phyloP scores from a whole-genome alignment of 2,888 invertebrate species.

The Tiphia femorata region DNA sequence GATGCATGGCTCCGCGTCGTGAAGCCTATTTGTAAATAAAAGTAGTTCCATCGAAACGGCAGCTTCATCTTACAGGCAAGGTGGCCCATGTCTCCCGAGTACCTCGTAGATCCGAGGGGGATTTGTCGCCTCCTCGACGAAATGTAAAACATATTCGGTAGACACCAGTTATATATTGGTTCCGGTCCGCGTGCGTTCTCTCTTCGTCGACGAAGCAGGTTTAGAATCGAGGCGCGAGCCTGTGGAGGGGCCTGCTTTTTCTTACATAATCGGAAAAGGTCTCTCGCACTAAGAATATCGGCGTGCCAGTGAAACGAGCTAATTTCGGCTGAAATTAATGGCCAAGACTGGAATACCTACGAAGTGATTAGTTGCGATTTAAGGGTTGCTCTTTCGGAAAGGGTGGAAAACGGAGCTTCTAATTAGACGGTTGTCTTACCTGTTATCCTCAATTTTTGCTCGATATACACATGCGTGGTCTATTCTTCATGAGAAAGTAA shows the following conservation, averaged over 20 bases:
- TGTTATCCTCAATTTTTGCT: too few species aligned
- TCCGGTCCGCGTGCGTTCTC: conserved; percentile 40
- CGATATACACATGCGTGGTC: too few species aligned
- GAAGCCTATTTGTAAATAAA: conserved; percentile 45
- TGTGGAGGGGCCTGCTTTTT: too few species aligned
- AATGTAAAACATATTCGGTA: conserved; percentile 52
- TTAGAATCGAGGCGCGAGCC: too few species aligned
- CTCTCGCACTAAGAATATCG: background rate
- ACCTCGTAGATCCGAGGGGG: conserved; percentile 48
- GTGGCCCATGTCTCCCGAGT: conserved; percentile 51
- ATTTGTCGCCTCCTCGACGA: conserved; percentile 51
- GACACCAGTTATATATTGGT: conserved; percentile 54
- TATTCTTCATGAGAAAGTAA: too few species aligned
- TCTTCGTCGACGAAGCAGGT: conserved; percentile 8
- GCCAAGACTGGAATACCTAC: background rate
- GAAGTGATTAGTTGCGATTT: background rate
- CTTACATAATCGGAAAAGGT: too few species aligned
- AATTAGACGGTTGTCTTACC: too few species aligned
- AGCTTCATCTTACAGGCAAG: conserved; percentile 46
- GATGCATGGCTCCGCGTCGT: conserved; percentile 26
- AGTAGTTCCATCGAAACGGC: conserved; percentile 19
- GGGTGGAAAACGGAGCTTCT: too few species aligned
- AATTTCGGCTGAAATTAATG: background rate
- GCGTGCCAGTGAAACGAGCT: background rate
- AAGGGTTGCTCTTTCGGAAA: too few species aligned